A percentile compares a stretch with the other conserved stretches of the same genome.
Evolutionary conservation across 1,140 invertebrate species (phyloP).

Genomic region (Metaphire vulgaris): DNA sequence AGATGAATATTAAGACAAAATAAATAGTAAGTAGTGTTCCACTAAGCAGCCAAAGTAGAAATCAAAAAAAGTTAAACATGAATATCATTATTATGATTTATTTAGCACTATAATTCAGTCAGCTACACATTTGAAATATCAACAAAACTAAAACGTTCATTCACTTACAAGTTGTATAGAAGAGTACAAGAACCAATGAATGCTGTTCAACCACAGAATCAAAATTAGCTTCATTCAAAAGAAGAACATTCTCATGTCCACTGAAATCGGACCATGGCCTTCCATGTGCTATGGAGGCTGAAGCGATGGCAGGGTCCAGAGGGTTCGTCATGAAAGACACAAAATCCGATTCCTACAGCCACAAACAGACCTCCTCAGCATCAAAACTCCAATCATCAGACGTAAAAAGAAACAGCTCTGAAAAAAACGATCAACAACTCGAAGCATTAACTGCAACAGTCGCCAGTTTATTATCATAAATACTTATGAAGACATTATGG

Average conservation of each 20-base stretch:
- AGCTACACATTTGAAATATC: too few relatives aligned
- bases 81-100: too few relatives aligned
- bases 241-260: conserved; percentile 52
- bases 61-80: too few relatives aligned
- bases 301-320: conserved; percentile 48
- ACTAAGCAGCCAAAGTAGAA: too few relatives aligned
- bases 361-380: neutral
- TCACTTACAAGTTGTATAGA: conserved; percentile 49
- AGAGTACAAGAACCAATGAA: conserved; percentile 47
- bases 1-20: too few relatives aligned
- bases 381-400: neutral
- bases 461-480: neutral
- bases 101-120: too few relatives aligned
- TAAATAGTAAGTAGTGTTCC: too few relatives aligned
- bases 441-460: neutral
- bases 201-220: conserved; percentile 49
- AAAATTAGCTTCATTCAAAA: conserved; percentile 56
- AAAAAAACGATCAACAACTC: neutral
- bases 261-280: conserved; percentile 53
- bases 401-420: neutral
- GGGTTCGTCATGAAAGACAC: conserved; percentile 63
- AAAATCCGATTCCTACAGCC: conserved; percentile 59
- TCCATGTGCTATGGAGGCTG: conserved; percentile 39
- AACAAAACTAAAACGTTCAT: too few relatives aligned
- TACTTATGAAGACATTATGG: neutral